Base-by-base conservation (phyloP, 2,797 vertebrate genomes). In the Silurus lanzhouensis region DNA sequence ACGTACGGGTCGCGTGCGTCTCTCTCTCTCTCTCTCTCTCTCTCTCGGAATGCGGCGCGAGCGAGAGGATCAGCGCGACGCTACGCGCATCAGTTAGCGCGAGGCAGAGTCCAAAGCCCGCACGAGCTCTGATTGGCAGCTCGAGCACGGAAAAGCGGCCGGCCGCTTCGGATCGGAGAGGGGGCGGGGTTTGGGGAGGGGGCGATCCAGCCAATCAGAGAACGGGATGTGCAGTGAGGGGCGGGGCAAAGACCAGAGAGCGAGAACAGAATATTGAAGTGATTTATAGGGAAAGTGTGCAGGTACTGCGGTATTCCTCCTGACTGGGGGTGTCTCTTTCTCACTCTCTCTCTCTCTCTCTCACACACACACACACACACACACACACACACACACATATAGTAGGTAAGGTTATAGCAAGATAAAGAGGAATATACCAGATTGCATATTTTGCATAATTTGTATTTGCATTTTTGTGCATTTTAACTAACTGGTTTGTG, bases 231-330 rank as follows among this genome's bases (percentile, higher is more conserved):
- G 92, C 90, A 92, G 92, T 88, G 87, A 68, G 79, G 92, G 94
- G 92, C 90, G 93, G 92, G 88, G 87, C 7, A n/a, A 87, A 83
- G 46, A 44, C 1, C 10, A 10, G 48, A 0, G 67, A 85, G 87
- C 91, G 85, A 90, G 88, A 89, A 88, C 92, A 77, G 92, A 91
- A 94, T 93, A 93, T 93, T 91, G 88, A 93, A 92, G 94, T 95
- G 95, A 95, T 96, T 95, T 95, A 95, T 95, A 89, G 93, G 87
- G 90, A 75, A 90, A 86, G 92, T 91, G 90, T 92, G 90, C 91
- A 90, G 93, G 90, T 95, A 94, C 94, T 95, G 95, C 95, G 94
- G 94, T 94, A 90, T 91, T 92, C 90, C 91, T 91, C 88, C 88
- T 91, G 90, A 91, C 67, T 83, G 90, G 91, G 90, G 86, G 89